Conservation (phyloP, 2,888 invertebrate species). For the Amphipyra tragopoginis region DNA sequence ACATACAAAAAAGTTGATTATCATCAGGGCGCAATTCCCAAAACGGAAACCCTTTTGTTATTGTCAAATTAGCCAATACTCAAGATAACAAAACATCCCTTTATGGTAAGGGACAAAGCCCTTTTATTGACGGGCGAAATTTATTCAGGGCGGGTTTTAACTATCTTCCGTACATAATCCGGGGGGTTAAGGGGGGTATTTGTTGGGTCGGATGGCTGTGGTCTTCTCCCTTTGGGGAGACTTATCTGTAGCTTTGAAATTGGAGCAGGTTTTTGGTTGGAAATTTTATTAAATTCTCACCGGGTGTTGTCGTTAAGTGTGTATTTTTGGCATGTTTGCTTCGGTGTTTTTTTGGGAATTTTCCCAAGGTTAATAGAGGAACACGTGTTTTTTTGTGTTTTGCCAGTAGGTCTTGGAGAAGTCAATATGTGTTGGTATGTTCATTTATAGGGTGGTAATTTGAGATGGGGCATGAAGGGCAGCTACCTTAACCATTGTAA, state of each 20-base stretch:
- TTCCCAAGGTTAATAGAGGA: not conserved
- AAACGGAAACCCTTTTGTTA: conserved; percentile 87
- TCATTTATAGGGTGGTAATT: no score
- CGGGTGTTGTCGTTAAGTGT: conserved; percentile 35
- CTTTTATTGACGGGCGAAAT: conserved; percentile 87
- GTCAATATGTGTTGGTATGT: no score
- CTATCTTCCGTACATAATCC: conserved; percentile 87
- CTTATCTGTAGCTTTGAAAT: conserved; percentile 69
- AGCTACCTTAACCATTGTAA: no score
- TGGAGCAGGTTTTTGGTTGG: conserved; percentile 59
- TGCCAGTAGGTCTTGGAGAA: no score
- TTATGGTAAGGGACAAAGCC: conserved; percentile 84
- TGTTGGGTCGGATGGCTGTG: conserved; percentile 55
- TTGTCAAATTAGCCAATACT: conserved; percentile 90
- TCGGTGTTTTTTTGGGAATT: not conserved
- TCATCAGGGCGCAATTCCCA: conserved; percentile 82
- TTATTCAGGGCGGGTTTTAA: conserved; percentile 87
- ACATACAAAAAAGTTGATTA: conserved; percentile 84
- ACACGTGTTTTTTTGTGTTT: no score
- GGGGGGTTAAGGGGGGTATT: conserved; percentile 62
- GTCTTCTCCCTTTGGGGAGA: conserved; percentile 62
- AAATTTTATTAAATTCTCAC: conserved; percentile 58
- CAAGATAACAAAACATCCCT: conserved; percentile 90
- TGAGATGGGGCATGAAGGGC: no score
- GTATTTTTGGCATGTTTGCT: conserved; percentile 19